These are phyloP conservation scores for Enteromius thamalakanensis DNA, from an alignment of 2,797 vertebrate species.

Conservation along the genomic window DNA sequence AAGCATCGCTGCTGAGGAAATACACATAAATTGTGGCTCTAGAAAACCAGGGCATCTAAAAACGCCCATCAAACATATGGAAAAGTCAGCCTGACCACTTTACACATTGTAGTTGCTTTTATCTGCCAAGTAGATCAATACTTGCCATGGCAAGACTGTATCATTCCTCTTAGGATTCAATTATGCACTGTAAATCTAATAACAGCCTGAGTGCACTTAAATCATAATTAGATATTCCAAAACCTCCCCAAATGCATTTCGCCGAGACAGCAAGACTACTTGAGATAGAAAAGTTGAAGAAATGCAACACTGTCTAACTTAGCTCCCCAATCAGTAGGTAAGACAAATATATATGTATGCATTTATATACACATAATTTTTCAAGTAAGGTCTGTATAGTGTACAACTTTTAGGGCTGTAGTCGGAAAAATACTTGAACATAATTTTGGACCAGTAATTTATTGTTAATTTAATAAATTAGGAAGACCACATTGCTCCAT, in stretches of 20 bases:
- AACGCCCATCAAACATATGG: constrained; percentile 57
- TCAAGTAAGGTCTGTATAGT: not conserved
- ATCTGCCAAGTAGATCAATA: constrained; percentile 74
- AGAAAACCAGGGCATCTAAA: constrained; percentile 56
- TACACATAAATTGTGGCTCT: not conserved
- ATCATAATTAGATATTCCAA: constrained; percentile 58
- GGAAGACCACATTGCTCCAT: not conserved
- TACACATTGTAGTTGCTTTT: constrained; percentile 75
- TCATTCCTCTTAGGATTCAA: constrained; percentile 73
- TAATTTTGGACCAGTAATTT: not conserved
- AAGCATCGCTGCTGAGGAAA: not conserved
- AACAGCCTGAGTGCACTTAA: constrained; percentile 74
- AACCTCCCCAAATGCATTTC: constrained; percentile 53
- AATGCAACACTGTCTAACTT: not conserved
- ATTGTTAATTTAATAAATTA: not conserved
- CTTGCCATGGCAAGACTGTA: constrained; percentile 70
- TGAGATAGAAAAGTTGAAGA: constrained; percentile 24
- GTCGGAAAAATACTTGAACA: not conserved
- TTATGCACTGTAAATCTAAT: constrained; percentile 76
- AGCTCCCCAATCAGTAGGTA: not conserved
- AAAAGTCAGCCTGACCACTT: constrained; percentile 64
- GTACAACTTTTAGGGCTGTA: not conserved
- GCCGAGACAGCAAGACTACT: constrained; percentile 24
- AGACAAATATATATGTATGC: not conserved
- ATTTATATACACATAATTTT: not conserved